Base-by-base conservation (phyloP, 2,888 invertebrate genomes). In the Phorcus lineatus region DNA sequence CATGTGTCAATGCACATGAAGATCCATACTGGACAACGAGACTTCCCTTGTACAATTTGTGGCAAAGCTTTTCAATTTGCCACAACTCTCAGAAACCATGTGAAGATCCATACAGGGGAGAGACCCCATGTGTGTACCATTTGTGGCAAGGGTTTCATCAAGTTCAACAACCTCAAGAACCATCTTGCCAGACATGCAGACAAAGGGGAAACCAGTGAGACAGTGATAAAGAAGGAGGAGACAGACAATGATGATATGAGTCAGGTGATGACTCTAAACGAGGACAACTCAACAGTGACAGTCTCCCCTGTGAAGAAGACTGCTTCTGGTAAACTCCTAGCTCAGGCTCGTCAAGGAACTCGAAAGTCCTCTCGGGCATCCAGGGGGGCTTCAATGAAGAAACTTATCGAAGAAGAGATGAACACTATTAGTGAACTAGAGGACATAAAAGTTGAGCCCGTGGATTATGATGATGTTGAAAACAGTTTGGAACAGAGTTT, bases 1-100 rank as follows among this genome's bases (percentile, higher is more conserved):
- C 77, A 78, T 66, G 28, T 78, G n/a, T 52, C 22, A 17, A 62
- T 66, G 66, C 77, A 78, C 52, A 62, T 52, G 17, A 78, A 66
- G 52, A 52, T 66, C 40, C 77, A 78, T 28, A 78, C 77, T 4
- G 77, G 77, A 16, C 52, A 78, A 31, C 40, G 52, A 16, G 52
- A 57, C 28, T 62, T 66, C n/a, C 22, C 40, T n/a, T 78, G 78
- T 36, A 70, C 70, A n/a, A 70, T 70, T n/a, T 70, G 70, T 36
- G 70, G 70, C 2, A 70, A 70, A 36, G 70, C 70, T 36, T 70
- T 70, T 19, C 70, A 70, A 36, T 70, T 70, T 40, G 70, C 70
- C 1, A 70, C 70, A 36, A 70, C 70, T 19, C 70, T 70, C 4
- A 31, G 70, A 11, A 70, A 70, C 40, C 70, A 70, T 40, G 70